Percentiles rank a stretch among this genome's conserved stretches.
phyloP scores from a whole-genome alignment of 92 coral and sea anemone genomes.

The Phymanthus crucifer region DNA sequence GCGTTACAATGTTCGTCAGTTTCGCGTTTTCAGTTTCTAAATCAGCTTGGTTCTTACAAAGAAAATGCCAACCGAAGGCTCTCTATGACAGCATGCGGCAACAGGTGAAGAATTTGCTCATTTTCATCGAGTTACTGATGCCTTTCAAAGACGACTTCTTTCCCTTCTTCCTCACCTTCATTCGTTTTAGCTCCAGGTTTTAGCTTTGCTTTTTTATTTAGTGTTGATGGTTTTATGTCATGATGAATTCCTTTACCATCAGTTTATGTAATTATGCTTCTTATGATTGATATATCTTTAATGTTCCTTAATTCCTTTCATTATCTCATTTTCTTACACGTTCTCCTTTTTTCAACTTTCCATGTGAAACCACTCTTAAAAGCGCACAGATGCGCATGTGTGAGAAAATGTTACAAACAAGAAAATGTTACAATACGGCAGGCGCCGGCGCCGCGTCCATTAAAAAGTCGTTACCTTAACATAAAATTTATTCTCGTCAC shows the following conservation, averaged over 20 bases:
- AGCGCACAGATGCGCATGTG: constrained; percentile 20
- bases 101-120: neutral
- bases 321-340: neutral
- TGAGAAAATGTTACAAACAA: neutral
- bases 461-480: constrained; percentile 57
- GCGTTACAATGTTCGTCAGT: neutral
- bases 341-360: neutral
- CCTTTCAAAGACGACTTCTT: neutral
- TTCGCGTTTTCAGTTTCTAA: neutral
- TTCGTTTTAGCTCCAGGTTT: neutral
- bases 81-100: neutral
- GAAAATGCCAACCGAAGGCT: neutral
- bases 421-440: neutral
- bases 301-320: neutral
- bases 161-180: neutral
- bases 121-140: neutral
- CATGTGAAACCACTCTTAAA: neutral
- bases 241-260: neutral
- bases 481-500: constrained; percentile 89
- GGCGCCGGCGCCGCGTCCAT: constrained; percentile 9
- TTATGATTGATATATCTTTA: too few relatives aligned
- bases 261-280: neutral
- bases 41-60: neutral
- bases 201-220: neutral
- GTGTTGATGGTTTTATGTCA: neutral